Percentiles rank a stretch among this genome's conserved stretches.
phyloP scores from a whole-genome alignment of 2,797 vertebrate species.

The Ammospiza maritima region DNA sequence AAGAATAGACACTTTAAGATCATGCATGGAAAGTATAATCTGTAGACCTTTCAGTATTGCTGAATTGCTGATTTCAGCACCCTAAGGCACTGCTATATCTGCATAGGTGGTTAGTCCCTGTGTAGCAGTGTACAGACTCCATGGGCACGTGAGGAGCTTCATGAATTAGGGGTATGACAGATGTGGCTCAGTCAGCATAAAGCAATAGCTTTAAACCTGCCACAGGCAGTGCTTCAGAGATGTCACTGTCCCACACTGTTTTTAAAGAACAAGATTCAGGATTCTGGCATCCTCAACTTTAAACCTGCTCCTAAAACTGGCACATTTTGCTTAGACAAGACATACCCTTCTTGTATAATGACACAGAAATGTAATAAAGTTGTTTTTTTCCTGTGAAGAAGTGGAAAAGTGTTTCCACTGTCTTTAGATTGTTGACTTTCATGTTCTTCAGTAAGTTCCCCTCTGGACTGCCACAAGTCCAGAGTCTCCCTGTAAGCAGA shows the following conservation, averaged over 20 bases:
- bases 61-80: not conserved
- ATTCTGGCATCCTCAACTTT: not conserved
- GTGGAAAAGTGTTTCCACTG: not conserved
- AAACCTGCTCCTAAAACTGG: not conserved
- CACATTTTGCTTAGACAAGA: not conserved
- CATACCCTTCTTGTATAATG: not conserved
- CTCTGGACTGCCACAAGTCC: not conserved
- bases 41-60: not conserved
- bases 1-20: not conserved
- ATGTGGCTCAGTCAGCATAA: not conserved
- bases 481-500: not conserved
- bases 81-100: not conserved
- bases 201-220: not conserved
- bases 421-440: not conserved
- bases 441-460: not conserved
- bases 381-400: not conserved
- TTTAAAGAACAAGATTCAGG: not conserved
- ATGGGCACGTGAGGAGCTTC: rapidly evolving
- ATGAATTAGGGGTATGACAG: not conserved
- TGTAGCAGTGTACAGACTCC: not conserved
- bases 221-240: not conserved
- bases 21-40: not conserved
- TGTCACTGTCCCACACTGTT: not conserved
- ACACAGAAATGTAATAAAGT: not conserved
- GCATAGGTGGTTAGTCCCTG: not conserved